phyloP scores from a whole-genome alignment of 1,140 invertebrate genomes.

The Drosophila tropicalis region DNA sequence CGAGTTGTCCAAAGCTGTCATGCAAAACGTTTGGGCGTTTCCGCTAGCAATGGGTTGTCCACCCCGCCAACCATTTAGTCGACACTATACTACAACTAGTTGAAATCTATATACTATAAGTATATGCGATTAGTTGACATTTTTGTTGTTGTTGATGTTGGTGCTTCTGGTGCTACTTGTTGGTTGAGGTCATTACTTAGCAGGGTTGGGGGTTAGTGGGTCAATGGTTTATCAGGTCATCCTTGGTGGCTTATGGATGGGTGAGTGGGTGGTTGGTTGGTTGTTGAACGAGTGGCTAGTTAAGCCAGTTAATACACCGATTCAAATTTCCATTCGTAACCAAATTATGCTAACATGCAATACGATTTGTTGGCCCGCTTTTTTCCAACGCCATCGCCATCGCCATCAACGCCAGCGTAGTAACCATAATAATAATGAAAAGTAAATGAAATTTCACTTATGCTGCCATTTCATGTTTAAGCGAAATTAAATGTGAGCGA shows the following conservation, averaged over 20 bases:
- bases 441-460: conserved; percentile 79
- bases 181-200: conserved; percentile 71
- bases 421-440: conserved; percentile 62
- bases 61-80: not conserved
- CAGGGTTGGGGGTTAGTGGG: conserved; percentile 70
- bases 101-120: conserved; percentile 51
- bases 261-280: not conserved
- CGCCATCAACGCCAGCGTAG: not conserved
- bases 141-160: conserved; percentile 16
- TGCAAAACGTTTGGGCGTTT: conserved; percentile 50
- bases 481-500: conserved; percentile 73
- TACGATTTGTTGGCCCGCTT: conserved; percentile 58
- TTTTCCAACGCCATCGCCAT: conserved; percentile 52
- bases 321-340: conserved; percentile 44
- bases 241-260: conserved; percentile 30
- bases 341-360: conserved; percentile 60
- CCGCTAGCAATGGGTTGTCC: conserved; percentile 41
- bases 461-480: conserved; percentile 64
- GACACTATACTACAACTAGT: conserved; percentile 11
- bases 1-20: conserved; percentile 15
- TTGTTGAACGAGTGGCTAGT: conserved; percentile 17
- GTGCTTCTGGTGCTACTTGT: not conserved
- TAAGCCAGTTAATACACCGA: conserved; percentile 52
- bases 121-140: conserved; percentile 72
- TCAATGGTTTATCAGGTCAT: conserved; percentile 77